Evolutionary conservation across 1,140 invertebrate species (phyloP).

Genomic region (Hyposmocoma kahamanoa): DNA sequence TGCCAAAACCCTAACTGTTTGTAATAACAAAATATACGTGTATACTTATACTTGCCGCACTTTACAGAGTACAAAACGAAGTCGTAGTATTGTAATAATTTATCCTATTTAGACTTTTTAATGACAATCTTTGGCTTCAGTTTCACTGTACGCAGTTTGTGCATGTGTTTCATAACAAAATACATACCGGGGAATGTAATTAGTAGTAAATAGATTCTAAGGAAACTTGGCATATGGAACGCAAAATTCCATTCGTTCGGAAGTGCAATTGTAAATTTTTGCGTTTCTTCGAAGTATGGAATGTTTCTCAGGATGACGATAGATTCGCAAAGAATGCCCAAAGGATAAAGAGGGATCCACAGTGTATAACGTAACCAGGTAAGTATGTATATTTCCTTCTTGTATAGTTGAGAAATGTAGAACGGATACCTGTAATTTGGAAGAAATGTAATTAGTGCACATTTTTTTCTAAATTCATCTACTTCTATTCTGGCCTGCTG

Average conservation of each 20-base stretch:
- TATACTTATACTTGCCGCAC: background rate
- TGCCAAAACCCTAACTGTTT: no score
- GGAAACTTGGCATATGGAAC: conserved; percentile 88
- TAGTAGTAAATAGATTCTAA: conserved; percentile 86
- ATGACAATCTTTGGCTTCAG: conserved; percentile 58
- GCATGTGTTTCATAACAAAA: conserved; percentile 87
- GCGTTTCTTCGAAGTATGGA: conserved; percentile 91
- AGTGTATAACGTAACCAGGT: conserved; percentile 95
- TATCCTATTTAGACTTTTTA: conserved; percentile 51
- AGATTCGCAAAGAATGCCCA: conserved; percentile 92
- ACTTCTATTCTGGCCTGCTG: no score
- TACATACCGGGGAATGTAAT: conserved; percentile 84
- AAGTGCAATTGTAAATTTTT: conserved; percentile 82
- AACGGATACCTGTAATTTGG: conserved; percentile 87
- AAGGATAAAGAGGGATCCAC: conserved; percentile 94
- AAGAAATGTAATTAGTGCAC: no score
- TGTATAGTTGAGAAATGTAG: conserved; percentile 88
- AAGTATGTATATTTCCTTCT: conserved; percentile 83
- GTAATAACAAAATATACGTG: no score
- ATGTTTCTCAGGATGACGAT: conserved; percentile 87
- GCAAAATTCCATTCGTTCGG: conserved; percentile 91
- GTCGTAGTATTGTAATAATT: background rate
- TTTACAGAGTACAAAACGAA: no score
- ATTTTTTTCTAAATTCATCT: no score
- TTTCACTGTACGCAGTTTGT: conserved; percentile 65